These are phyloP conservation scores for Diplosoma virens DNA, from an alignment of 23 tunicate genomes.

Conservation along the genomic window DNA sequence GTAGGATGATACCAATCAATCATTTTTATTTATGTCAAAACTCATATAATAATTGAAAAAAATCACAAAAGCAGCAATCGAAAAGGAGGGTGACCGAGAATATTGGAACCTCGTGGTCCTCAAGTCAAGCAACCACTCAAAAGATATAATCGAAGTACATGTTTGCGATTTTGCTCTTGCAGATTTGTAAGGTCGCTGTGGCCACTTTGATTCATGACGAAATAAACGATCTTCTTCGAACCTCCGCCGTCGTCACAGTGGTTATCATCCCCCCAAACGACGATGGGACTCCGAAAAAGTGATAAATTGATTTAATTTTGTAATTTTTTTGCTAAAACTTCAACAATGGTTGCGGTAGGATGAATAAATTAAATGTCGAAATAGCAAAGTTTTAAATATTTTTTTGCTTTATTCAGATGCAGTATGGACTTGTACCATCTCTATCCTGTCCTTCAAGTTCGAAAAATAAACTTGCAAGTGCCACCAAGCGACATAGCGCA, in stretches of 20 bases:
- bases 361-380: not conserved
- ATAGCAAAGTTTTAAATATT: not conserved
- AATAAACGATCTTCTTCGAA: conserved; percentile 63
- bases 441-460: conserved; percentile 57
- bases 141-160: no score
- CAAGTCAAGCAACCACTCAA: no score
- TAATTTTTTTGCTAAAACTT: no score
- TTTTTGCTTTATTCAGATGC: conserved; percentile 42
- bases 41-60: no score
- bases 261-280: conserved; percentile 81
- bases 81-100: no score
- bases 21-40: no score
- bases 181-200: conserved; percentile 82
- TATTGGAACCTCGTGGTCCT: no score
- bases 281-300: conserved; percentile 91
- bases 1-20: no score
- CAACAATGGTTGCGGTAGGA: no score
- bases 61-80: no score
- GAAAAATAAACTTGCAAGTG: conserved; percentile 10
- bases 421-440: conserved; percentile 93
- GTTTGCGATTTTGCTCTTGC: not conserved
- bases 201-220: conserved; percentile 85
- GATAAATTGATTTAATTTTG: conserved; percentile 20
- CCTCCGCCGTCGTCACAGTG: conserved; percentile 58
- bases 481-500: conserved; percentile 4